Evolutionary conservation across 2,888 invertebrate genomes (phyloP), one percentile per base, ranked within the genome.

Genomic region (Lypha dubia): DNA sequence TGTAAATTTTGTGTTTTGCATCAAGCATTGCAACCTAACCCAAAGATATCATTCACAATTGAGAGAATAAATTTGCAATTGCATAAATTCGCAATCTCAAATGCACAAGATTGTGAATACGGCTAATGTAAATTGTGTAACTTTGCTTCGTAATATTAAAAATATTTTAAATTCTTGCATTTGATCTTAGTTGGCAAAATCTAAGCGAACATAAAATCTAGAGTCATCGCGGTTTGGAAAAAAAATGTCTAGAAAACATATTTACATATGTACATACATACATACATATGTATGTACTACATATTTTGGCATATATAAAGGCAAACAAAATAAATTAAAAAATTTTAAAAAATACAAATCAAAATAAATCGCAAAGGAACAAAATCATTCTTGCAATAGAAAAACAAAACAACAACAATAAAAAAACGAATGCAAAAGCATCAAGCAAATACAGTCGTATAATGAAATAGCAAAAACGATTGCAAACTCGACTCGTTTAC

Each of bases 351-450:
- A 53, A 60, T 35, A 32, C 11, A 70, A 56, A 70, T 28, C 44
- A 41, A n/a, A 58, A 38, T 22, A 70, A 44, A 17, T 7, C 9
- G 15, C 32, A 32, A 20, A 4, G 17, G 11, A 46, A n/a, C 15
- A 44, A 58, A 17, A 3, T 20, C 15, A 15, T 11, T 17, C 32
- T 56, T 70, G 17, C 49, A 62, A 51, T 38, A 51, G 28, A 15
- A 24, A 13, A 53, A 1, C 15, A 44, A 15, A 28, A 35, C 1
- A 51, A 13, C 24, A 41, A 7, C 41, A 13, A 56, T 11, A 24
- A 70, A 20, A 60, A 28, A 17, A 28, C 53, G 20, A 53, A 65
- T 44, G 17, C 41, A 74, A 24, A 53, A 65, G 53, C 63, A 63
- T 44, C 51, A 56, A 65, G 44, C 41, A 65, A 75, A 53, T 41